These are phyloP conservation scores for Trimorus sp. DNA, from an alignment of 2,888 invertebrate species.

Conservation along the genomic window DNA sequence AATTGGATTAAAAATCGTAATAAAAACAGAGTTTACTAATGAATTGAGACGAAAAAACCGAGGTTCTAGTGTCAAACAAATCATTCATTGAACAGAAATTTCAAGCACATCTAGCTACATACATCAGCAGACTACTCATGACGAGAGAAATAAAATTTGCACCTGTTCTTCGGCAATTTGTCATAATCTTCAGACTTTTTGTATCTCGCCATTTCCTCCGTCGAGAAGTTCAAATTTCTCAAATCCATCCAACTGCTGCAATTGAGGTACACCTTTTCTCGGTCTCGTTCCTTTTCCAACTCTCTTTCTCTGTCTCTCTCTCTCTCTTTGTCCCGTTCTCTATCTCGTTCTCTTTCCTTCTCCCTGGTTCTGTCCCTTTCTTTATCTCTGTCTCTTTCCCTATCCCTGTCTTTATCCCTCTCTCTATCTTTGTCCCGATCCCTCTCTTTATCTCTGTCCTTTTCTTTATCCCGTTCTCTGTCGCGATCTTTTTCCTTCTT, in stretches of 20 bases:
- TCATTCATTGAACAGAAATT: too few relatives aligned
- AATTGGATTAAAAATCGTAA: too few relatives aligned
- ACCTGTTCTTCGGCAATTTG: constrained; percentile 70
- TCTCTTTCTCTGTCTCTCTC: constrained; percentile 50
- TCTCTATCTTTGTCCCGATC: constrained; percentile 64
- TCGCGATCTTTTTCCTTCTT: constrained; percentile 67
- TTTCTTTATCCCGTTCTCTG: constrained; percentile 67
- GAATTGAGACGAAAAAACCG: too few relatives aligned
- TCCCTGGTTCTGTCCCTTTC: not conserved
- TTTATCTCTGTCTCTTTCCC: constrained; percentile 17
- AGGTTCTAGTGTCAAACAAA: too few relatives aligned
- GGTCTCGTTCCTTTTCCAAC: constrained; percentile 64
- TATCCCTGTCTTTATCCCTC: constrained; percentile 65
- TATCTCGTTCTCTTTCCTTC: not conserved
- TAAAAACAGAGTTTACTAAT: too few relatives aligned
- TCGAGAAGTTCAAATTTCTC: constrained; percentile 69
- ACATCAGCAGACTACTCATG: too few relatives aligned
- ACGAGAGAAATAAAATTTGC: constrained; percentile 24
- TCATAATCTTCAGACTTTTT: constrained; percentile 69
- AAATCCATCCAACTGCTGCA: constrained; percentile 75
- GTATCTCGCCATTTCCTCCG: constrained; percentile 71
- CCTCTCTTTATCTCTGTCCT: constrained; percentile 63
- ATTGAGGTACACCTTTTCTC: constrained; percentile 71
- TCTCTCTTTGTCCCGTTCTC: constrained; percentile 69
- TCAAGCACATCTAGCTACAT: too few relatives aligned